These are phyloP conservation scores for Cydia pomonella DNA, from an alignment of 1,140 invertebrate species.

Conservation along the genomic window DNA sequence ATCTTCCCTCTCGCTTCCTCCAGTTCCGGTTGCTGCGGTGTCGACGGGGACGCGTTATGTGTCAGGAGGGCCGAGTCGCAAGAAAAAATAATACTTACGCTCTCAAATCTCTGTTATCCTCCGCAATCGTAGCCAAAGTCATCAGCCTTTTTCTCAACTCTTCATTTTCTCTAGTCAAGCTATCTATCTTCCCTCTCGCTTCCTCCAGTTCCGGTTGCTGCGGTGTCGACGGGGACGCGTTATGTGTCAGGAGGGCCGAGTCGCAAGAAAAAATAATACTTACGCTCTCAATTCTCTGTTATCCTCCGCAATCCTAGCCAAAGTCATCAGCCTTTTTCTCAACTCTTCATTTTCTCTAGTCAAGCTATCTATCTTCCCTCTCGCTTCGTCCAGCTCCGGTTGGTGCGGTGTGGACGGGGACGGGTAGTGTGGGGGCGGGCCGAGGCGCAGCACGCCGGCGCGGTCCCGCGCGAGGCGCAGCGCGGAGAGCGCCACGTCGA, in stretches of 20 bases:
- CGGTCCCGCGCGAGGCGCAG: slow-evolving; percentile 85
- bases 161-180: slow-evolving; percentile 65
- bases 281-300: slow-evolving; percentile 73
- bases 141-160: slow-evolving; percentile 61
- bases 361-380: slow-evolving; percentile 58
- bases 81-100: too few relatives aligned
- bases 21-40: too few relatives aligned
- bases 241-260: neutral
- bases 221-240: neutral
- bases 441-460: slow-evolving; percentile 87
- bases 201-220: slow-evolving; percentile 54
- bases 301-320: slow-evolving; percentile 69
- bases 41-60: too few relatives aligned
- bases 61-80: too few relatives aligned
- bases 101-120: slow-evolving; percentile 72
- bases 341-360: slow-evolving; percentile 71
- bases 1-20: too few relatives aligned
- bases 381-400: slow-evolving; percentile 56
- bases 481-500: slow-evolving; percentile 87
- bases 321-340: slow-evolving; percentile 58
- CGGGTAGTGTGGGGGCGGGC: slow-evolving; percentile 76
- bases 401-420: slow-evolving; percentile 55
- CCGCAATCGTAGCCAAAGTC: slow-evolving; percentile 64
- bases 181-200: slow-evolving; percentile 60
- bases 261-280: slow-evolving; percentile 43